Percentiles rank a stretch among this genome's conserved stretches.
Conservation (phyloP, 2,888 invertebrate species). For the Ellobium chinense region DNA sequence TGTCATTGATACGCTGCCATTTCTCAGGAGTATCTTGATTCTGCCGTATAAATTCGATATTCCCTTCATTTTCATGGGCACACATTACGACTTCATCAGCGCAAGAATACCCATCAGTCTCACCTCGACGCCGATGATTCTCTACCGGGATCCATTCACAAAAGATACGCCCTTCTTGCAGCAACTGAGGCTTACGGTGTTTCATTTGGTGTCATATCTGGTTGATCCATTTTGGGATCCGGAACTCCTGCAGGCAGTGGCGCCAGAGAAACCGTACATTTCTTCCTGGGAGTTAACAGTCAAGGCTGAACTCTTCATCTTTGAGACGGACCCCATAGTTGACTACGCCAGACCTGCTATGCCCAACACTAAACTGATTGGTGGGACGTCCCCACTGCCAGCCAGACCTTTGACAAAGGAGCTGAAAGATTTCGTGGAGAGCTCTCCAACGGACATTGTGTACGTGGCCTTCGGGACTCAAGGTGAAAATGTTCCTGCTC, state of each 20-base stretch:
- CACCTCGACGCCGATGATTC: constrained; percentile 1
- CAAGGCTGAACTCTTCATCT: constrained; percentile 46
- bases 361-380: constrained; percentile 53
- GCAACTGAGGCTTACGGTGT: not conserved
- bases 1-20: constrained; percentile 26
- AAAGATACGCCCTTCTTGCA: constrained; percentile 19
- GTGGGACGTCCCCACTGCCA: constrained; percentile 51
- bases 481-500: not conserved
- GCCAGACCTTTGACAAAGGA: constrained; percentile 49
- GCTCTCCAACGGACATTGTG: constrained; percentile 12
- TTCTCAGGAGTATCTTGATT: not conserved
- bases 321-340: constrained; percentile 53
- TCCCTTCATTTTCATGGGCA: constrained; percentile 35
- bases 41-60: constrained; percentile 35
- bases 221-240: not conserved
- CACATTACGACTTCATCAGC: constrained; percentile 12
- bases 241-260: constrained; percentile 11
- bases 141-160: not conserved
- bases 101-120: constrained; percentile 33
- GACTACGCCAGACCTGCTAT: constrained; percentile 47
- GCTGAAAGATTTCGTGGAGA: constrained; percentile 50
- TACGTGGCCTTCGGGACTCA: not conserved
- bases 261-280: constrained; percentile 37
- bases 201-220: not conserved
- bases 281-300: not conserved